Conservation (phyloP, 2,797 vertebrate genomes). For the Apogon hyalosoma region DNA sequence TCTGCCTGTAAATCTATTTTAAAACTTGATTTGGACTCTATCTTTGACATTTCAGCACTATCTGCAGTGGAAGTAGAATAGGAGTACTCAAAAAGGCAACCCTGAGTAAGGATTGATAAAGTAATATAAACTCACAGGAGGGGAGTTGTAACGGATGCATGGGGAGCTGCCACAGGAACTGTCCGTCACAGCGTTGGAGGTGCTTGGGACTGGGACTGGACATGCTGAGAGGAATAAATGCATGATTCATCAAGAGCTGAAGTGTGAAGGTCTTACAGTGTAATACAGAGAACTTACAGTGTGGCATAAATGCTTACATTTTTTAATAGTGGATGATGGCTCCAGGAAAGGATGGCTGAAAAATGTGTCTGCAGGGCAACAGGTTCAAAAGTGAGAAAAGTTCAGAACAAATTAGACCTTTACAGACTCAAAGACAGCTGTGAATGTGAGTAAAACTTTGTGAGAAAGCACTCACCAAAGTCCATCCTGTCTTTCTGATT, state of each 20-base stretch:
- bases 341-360: conserved; percentile 96
- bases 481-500: conserved; percentile 98
- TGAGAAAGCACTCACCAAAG: conserved; percentile 88
- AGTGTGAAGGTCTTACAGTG: background rate
- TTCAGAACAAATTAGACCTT: background rate
- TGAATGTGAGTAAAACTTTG: background rate
- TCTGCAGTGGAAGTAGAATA: background rate
- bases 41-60: background rate
- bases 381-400: background rate
- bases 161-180: conserved; percentile 93
- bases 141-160: conserved; percentile 92
- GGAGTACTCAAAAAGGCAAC: background rate
- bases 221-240: conserved; percentile 83
- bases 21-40: background rate
- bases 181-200: conserved; percentile 86
- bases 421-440: background rate
- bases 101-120: conserved; percentile 24
- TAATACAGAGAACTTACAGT: background rate
- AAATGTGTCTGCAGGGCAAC: conserved; percentile 86
- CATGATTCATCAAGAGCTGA: background rate
- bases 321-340: conserved; percentile 89
- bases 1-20: too few species aligned
- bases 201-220: conserved; percentile 92
- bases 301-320: conserved; percentile 86
- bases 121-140: conserved; percentile 88